Evolutionary conservation across 2,888 invertebrate genomes (phyloP).

Genomic region (Drosophila robusta): DNA sequence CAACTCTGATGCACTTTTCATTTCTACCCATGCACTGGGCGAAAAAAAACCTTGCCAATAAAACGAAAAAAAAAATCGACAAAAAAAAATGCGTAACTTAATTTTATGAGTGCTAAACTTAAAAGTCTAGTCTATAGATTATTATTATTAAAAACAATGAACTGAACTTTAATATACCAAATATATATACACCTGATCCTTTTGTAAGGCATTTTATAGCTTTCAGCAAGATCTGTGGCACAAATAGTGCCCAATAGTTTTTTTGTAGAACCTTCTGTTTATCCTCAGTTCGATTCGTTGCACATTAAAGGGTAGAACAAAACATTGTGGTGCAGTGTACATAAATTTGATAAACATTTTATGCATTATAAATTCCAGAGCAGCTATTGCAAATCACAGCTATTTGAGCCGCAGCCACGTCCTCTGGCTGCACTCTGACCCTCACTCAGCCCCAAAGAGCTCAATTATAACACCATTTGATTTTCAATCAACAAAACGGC

Average conservation of each 20-base stretch:
- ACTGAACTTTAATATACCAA: background rate
- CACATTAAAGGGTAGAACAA: background rate
- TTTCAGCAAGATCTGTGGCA: too few species aligned
- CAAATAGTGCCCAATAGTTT: too few species aligned
- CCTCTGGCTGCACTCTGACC: background rate
- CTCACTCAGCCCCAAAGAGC: slow-evolving; percentile 16
- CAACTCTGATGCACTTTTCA: slow-evolving; percentile 47
- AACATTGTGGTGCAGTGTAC: slow-evolving; percentile 19
- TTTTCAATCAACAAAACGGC: slow-evolving; percentile 58
- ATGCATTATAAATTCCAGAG: slow-evolving; percentile 33
- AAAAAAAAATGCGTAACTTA: background rate
- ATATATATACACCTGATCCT: background rate
- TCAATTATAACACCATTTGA: slow-evolving; percentile 64
- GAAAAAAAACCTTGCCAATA: slow-evolving; percentile 13
- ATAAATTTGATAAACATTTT: slow-evolving; percentile 35
- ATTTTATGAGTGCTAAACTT: background rate
- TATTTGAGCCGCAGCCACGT: slow-evolving; percentile 8
- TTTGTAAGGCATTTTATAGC: too few species aligned
- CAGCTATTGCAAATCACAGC: background rate
- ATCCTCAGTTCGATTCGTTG: background rate
- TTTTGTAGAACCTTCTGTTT: background rate
- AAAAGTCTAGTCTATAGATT: background rate
- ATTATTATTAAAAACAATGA: background rate
- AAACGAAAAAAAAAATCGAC: too few species aligned
- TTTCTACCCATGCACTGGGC: slow-evolving; percentile 32